Evolutionary conservation across 2,888 invertebrate genomes (phyloP), one percentile per base, ranked within the genome.

Genomic region (Leptodirus hochenwartii): DNA sequence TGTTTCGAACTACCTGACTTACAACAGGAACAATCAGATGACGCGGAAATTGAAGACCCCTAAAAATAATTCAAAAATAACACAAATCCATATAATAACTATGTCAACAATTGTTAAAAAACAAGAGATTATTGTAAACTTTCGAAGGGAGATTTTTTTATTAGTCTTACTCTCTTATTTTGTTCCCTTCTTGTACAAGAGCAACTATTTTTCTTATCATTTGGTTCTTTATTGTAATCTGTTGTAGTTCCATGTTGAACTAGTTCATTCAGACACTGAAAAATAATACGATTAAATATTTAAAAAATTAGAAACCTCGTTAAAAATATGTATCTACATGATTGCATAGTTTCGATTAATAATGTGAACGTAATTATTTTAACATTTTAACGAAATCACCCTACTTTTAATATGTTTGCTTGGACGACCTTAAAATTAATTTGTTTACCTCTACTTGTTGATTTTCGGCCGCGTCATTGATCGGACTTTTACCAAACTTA

Each of bases 381-480:
- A n/a, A n/a, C n/a, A n/a, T n/a, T n/a, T n/a, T n/a, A n/a, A n/a
- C n/a, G 12, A 9, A 10, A 17, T 8, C 12, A 29, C 5, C 25
- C 25, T 10, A 27, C n/a, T 15, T 6, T 27, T 17, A 3, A 32
- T 20, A n/a, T 25, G 25, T 10, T 9, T 3, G 12, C 25, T 25
- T n/a, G n/a, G n/a, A 25, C 3, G 12, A 3, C 9, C 9, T 11
- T 11, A 8, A 8, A 9, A 25, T 9, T 3, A 6, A 11, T 29
- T 29, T 20, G 12, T 50, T 48, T 52, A 84, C 85, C 70, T 87
- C 81, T 40, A 80, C 70, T 48, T 87, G 84, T 49, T 85, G 82
- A 47, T 85, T 81, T 49, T 88, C 85, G 5, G 85, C 85, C 0
- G 88, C 88, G 51, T 85, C 85, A 48, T 87, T 85, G 39, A 88